Percentiles rank a stretch among this genome's conserved stretches.
Evolutionary conservation across 1,140 invertebrate genomes (phyloP).

Genomic region (Musca domestica): DNA sequence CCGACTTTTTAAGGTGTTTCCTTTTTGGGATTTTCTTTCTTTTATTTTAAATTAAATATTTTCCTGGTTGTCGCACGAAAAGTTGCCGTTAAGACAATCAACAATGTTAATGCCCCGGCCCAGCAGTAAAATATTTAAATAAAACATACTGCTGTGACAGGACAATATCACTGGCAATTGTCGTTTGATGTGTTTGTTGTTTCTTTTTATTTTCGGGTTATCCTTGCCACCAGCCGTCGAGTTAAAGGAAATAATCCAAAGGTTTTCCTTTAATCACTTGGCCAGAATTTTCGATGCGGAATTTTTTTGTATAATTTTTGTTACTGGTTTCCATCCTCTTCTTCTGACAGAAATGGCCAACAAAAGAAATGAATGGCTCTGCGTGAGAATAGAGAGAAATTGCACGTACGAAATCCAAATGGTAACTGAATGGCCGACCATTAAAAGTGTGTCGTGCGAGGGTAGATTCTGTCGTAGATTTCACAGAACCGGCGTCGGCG

Average conservation of each 20-base stretch:
- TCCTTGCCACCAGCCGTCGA: no score
- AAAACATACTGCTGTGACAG: constrained; percentile 87
- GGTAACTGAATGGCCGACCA: constrained; percentile 45
- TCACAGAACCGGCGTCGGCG: no score
- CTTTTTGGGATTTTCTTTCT: not conserved
- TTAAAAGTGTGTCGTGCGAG: constrained; percentile 26
- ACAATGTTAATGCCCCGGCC: constrained; percentile 72
- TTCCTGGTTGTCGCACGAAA: not conserved
- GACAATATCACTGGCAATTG: constrained; percentile 84
- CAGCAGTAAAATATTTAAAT: constrained; percentile 71
- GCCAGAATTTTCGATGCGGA: not conserved
- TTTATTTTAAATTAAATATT: not conserved
- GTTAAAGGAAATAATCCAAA: not conserved
- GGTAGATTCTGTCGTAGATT: constrained; percentile 21
- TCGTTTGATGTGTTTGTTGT: constrained; percentile 37
- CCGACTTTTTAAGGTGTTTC: not conserved
- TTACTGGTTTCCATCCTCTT: no score
- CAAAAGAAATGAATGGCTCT: not conserved
- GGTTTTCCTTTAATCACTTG: not conserved
- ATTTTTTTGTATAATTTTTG: not conserved
- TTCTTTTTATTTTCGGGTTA: no score
- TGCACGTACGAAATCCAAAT: constrained; percentile 54
- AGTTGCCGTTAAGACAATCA: constrained; percentile 31
- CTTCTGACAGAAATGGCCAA: no score
- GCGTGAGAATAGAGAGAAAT: constrained; percentile 36